Percentiles rank a stretch among this genome's conserved stretches.
Conservation (phyloP, 2,113 vertebrate genomes). For the Mormoops blainvillei region DNA sequence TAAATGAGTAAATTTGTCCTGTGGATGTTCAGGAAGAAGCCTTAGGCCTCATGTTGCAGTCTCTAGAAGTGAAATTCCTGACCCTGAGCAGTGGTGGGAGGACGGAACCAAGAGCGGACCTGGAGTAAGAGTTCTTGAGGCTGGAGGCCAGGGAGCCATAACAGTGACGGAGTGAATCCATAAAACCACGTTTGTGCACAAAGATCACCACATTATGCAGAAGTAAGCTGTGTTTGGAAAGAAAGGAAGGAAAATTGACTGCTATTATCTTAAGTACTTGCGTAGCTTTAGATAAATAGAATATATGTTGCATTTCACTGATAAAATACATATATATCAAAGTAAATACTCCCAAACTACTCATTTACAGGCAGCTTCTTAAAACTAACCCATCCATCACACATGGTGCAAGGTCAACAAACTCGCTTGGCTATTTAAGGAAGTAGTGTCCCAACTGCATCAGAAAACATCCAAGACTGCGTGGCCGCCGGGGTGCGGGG, state of each 20-base stretch:
- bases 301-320: neutral
- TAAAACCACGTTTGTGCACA: neutral
- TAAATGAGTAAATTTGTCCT: neutral
- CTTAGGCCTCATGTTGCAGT: neutral
- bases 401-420: neutral
- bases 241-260: neutral
- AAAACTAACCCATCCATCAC: neutral
- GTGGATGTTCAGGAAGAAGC: neutral
- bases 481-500: neutral
- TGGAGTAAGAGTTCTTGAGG: neutral
- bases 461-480: neutral
- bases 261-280: neutral
- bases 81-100: neutral
- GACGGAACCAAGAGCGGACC: neutral
- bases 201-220: neutral
- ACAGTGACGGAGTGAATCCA: neutral
- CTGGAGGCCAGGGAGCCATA: neutral
- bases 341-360: neutral
- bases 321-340: neutral
- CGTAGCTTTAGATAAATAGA: neutral
- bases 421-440: neutral
- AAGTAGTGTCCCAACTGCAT: neutral
- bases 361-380: neutral
- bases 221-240: neutral
- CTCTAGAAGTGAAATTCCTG: conserved; percentile 1